Conservation (phyloP, 2,113 vertebrate genomes). For the Parotia lawesii region DNA sequence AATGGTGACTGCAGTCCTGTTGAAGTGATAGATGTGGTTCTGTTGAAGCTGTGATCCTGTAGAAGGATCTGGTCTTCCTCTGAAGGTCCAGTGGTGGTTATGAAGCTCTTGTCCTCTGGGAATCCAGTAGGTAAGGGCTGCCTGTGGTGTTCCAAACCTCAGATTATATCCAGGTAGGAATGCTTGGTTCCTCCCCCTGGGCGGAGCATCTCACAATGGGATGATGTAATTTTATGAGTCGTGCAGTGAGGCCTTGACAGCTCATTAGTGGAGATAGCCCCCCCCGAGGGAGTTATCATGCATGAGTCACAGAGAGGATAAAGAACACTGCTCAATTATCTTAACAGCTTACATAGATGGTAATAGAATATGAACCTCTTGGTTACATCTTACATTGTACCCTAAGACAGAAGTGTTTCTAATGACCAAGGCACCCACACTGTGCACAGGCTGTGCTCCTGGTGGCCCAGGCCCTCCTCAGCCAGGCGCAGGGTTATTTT, state of each 20-base stretch:
- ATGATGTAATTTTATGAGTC: not conserved
- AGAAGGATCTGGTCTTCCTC: not conserved
- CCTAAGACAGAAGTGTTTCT: not conserved
- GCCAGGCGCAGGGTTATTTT: not conserved
- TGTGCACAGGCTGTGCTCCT: accelerated
- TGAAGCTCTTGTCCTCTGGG: not conserved
- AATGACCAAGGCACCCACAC: too few species aligned
- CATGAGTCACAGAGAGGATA: not conserved
- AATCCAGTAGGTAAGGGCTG: not conserved
- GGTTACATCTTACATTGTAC: not conserved
- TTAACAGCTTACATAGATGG: not conserved
- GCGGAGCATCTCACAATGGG: not conserved
- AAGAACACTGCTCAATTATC: not conserved
- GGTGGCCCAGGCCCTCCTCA: not conserved
- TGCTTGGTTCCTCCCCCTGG: not conserved
- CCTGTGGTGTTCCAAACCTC: not conserved
- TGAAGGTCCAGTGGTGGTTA: not conserved
- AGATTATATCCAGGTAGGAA: not conserved
- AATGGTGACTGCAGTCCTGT: not conserved
- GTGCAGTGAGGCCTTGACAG: not conserved
- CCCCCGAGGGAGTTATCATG: not conserved
- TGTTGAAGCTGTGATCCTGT: not conserved
- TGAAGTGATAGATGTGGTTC: not conserved
- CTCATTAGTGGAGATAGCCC: not conserved
- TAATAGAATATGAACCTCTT: not conserved